A percentile compares a stretch with the other conserved stretches of the same genome.
Conservation (phyloP, 2,797 vertebrate genomes). For the Gymnopithys bicolor region DNA sequence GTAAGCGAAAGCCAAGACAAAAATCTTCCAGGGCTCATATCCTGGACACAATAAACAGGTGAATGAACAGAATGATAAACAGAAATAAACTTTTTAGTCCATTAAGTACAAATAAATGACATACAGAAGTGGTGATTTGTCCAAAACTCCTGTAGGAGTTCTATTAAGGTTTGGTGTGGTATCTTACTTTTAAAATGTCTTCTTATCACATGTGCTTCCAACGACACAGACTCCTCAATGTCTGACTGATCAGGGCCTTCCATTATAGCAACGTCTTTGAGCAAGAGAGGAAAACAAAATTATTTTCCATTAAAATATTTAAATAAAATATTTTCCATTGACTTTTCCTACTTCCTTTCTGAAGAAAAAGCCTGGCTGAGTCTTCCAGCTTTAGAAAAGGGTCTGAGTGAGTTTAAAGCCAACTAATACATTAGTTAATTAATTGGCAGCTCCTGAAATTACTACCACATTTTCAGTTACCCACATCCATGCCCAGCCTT, state of each 20-base stretch:
- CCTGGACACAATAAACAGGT: background rate
- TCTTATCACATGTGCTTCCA: background rate
- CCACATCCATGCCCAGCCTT: background rate
- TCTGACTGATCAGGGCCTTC: background rate
- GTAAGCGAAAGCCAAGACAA: background rate
- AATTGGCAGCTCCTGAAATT: constrained; percentile 20
- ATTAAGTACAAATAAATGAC: background rate
- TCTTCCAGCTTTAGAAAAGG: constrained; percentile 2
- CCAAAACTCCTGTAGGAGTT: background rate
- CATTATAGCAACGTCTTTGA: background rate
- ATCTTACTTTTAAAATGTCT: background rate
- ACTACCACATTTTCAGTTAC: constrained; percentile 8
- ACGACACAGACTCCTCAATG: background rate
- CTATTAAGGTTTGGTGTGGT: background rate
- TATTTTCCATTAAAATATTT: background rate
- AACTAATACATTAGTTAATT: constrained; percentile 28
- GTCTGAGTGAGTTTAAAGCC: constrained; percentile 14
- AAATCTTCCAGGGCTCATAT: background rate
- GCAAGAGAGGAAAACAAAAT: background rate
- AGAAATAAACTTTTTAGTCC: background rate
- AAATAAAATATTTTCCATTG: background rate
- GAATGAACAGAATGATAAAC: background rate
- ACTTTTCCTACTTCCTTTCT: background rate
- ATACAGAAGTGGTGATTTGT: background rate
- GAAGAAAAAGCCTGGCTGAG: background rate